Evolutionary conservation across 2,888 invertebrate genomes (phyloP), one percentile per base, ranked within the genome.

Genomic region (Zygogramma bicolorata): DNA sequence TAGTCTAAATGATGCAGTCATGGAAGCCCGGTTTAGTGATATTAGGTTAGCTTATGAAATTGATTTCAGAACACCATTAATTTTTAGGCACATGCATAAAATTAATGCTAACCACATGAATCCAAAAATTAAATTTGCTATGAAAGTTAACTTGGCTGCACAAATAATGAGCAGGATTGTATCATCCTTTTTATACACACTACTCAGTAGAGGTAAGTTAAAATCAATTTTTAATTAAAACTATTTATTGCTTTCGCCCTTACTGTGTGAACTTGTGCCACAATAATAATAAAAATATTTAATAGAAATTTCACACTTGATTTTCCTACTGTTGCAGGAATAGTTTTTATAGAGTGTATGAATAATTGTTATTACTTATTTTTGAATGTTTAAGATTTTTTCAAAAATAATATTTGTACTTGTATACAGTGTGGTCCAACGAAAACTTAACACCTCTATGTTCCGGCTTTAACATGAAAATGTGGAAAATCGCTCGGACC

Each of bases 21-120:
- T 38, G 38, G 20, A 61, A 38, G 61, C 61, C 40, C 38, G 40
- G 18, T 61, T 61, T 61, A 20, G 38, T 61, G 61, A 61, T 13
- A 62, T 62, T 13, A 31, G 38, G 27, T 20, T 20, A 38, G 46
- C 62, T 22, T 27, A 62, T 13, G 62, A 62, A 42, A 62, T 62
- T n/a, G 62, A 62, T 20, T 62, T 42, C 13, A 62, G 3, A 5
- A 40, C 62, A 10, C 34, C 10, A 34, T 40, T 42, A 22, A 62
- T 62, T 27, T 62, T 62, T 27, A 42, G 62, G 38, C 40, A 40
- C n/a, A 62, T 62, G 62, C 62, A 62, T 40, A 62, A 62, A 62
- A 62, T 62, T 22, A 42, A 62, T 6, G 18, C 20, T 5, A 10
- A 62, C 27, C 27, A 62, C 42, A 15, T 62, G 25, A 27, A 42